These are phyloP conservation scores for Nothura maculosa DNA, from an alignment of 2,797 vertebrate species.

Conservation along the genomic window DNA sequence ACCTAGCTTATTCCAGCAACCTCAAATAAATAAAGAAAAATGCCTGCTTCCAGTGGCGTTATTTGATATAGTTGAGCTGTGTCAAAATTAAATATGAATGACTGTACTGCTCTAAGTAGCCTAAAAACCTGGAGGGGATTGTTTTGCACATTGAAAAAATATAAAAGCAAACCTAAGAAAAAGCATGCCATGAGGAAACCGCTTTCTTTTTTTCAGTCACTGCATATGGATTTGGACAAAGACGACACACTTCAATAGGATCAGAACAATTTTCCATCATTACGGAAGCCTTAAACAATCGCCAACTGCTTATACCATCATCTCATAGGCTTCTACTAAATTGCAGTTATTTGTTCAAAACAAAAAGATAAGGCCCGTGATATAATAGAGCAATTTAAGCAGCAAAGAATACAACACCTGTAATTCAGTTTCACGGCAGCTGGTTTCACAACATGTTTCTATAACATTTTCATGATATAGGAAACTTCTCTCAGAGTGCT, in stretches of 20 bases:
- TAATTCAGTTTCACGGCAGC: slow-evolving; percentile 86
- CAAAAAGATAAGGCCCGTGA: slow-evolving; percentile 74
- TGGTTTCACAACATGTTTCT: slow-evolving; percentile 77
- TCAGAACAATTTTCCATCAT: slow-evolving; percentile 80
- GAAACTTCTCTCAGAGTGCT: slow-evolving; percentile 55
- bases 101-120: not conserved
- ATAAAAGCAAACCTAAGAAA: slow-evolving; percentile 20
- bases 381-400: slow-evolving; percentile 81
- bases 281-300: slow-evolving; percentile 80
- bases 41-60: not conserved
- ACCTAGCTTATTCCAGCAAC: slow-evolving; percentile 3
- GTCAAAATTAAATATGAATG: slow-evolving; percentile 64
- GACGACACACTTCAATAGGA: slow-evolving; percentile 60
- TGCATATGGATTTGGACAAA: slow-evolving; percentile 61
- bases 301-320: slow-evolving; percentile 67
- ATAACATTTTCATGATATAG: slow-evolving; percentile 53
- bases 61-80: not conserved
- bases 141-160: slow-evolving; percentile 35
- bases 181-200: slow-evolving; percentile 25
- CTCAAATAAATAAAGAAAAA: slow-evolving; percentile 53
- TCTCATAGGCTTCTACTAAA: slow-evolving; percentile 76
- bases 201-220: slow-evolving; percentile 47
- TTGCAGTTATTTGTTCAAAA: slow-evolving; percentile 84
- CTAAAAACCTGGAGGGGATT: slow-evolving; percentile 2
- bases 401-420: slow-evolving; percentile 78